Percentiles rank a stretch among this genome's conserved stretches.
Conservation (phyloP, 2,797 vertebrate species). For the Characodon lateralis region DNA sequence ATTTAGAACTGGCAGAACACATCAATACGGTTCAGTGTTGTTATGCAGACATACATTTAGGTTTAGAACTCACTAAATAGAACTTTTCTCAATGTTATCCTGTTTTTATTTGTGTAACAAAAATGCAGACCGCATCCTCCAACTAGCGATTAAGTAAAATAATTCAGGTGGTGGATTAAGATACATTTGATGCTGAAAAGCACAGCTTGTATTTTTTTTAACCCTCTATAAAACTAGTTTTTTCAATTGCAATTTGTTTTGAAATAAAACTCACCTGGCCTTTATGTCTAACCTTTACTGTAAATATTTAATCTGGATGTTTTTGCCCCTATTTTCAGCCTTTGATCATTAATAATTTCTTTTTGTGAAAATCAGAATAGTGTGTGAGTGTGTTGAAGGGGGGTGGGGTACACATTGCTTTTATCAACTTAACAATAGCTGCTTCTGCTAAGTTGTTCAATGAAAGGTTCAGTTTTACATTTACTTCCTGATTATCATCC, state of each 20-base stretch:
- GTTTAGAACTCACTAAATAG: no score
- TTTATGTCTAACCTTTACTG: not conserved
- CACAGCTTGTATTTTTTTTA: not conserved
- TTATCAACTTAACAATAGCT: not conserved
- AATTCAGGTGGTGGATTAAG: not conserved
- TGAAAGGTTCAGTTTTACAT: not conserved
- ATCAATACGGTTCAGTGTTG: not conserved
- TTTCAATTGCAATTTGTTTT: not conserved
- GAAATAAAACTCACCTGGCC: not conserved
- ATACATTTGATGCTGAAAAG: not conserved
- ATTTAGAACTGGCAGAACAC: not conserved
- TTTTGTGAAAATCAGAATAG: not conserved
- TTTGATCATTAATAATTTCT: not conserved
- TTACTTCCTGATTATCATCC: not conserved
- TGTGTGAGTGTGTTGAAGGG: not conserved
- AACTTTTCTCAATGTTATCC: no score
- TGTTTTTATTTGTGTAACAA: no score
- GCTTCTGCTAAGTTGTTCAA: not conserved
- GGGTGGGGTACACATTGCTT: not conserved
- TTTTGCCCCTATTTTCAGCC: not conserved
- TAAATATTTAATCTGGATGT: conserved; percentile 2
- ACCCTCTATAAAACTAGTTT: not conserved
- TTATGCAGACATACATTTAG: not conserved
- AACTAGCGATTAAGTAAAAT: not conserved
- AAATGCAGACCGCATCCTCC: not conserved